Conservation (phyloP, 2,888 invertebrate genomes). For the Achlya flavicornis region DNA sequence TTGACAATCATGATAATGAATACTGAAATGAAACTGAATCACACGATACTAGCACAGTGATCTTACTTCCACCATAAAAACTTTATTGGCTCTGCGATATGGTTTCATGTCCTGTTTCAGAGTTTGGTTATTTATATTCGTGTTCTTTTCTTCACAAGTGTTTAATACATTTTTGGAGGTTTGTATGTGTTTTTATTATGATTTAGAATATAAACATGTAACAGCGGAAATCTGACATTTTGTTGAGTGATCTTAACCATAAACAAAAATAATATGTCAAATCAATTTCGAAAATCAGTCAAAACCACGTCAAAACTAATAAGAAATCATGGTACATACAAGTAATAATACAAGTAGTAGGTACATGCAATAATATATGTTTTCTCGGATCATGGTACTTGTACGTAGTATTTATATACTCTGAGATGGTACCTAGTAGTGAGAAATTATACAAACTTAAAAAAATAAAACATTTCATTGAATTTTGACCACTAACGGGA, state of each 20-base stretch:
- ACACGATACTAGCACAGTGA: constrained; percentile 7
- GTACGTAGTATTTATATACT: no score
- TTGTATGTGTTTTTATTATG: neutral
- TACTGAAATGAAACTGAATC: neutral
- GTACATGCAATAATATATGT: no score
- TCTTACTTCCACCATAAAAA: constrained; percentile 72
- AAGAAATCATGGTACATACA: no score
- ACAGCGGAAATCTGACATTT: neutral
- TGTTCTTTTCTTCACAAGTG: neutral
- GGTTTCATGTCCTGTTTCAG: constrained; percentile 64
- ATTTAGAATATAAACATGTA: neutral
- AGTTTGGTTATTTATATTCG: constrained; percentile 14
- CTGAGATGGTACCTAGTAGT: no score
- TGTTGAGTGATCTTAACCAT: neutral
- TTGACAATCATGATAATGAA: no score
- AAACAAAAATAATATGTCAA: neutral
- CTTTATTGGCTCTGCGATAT: constrained; percentile 71
- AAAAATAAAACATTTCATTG: no score
- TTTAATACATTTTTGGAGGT: neutral
- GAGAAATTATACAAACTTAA: no score
- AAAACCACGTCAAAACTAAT: neutral
- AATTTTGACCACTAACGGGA: no score
- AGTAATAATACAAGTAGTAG: no score
- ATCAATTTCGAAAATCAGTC: no score
- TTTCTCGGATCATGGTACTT: no score